Base-by-base conservation (phyloP, 2,888 invertebrate species). In the Idaea dimidiata region DNA sequence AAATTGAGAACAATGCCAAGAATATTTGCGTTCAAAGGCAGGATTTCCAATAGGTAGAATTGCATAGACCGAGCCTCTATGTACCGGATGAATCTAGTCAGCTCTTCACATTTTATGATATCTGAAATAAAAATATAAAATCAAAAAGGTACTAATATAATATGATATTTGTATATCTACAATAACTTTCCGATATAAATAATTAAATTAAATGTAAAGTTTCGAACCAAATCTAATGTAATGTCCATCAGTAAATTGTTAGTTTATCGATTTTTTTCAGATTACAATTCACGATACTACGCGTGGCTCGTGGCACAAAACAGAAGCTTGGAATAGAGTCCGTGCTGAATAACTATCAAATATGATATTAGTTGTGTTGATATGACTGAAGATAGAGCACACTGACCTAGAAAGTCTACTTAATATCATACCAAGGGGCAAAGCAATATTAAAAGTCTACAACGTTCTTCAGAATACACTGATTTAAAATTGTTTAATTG, bases 21-120 rank as follows among this genome's bases (percentile, higher is more conserved):
- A 2, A 63, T 24, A 14, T 7, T 58, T 16, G 56, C 56, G 18
- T 63, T 57, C 6, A 63, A 55, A 1, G 63, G 63, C 1, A 70
- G 10, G 4, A 70, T 6, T 32, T 56, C 16, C 33, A 54, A 56
- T 8, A 65, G 54, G 3, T 24, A 54, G n/a, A 66, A 57, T 16
- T 60, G 43, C 56, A 65, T 43, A 17, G 66, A 62, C 0, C 66
- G 65, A 16, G 59, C 64, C 57, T 60, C 57, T 18, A 62, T 62
- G 59, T 67, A 69, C 43, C 43, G 43, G 43, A 43, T 43, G 43
- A 43, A 43, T 43, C 43, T 43, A 14, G 5, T 43, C 43, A 43
- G 5, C 14, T 43, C 14, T 10, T 43, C 14, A 43, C 43, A 43
- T 43, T 43, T 43, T 14, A 43, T 43, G 3, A 7, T 43, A 43